Evolutionary conservation across 2,113 vertebrate genomes (phyloP), one percentile per base, ranked within the genome.

Genomic region (Thalassoma bifasciatum): DNA sequence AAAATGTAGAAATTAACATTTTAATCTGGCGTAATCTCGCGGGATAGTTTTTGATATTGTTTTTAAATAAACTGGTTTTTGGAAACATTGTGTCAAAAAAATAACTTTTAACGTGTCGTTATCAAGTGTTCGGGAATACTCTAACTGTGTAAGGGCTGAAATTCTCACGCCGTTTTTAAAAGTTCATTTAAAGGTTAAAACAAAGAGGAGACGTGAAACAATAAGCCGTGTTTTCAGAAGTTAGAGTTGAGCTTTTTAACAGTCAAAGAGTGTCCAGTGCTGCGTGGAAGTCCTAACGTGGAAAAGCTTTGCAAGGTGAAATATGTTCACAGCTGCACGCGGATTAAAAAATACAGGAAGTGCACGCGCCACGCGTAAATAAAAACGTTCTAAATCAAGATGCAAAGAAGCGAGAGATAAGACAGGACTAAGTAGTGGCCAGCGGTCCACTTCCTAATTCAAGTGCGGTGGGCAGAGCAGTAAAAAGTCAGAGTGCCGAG

Each of bases 401-500:
- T 58, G 51, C 54, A 44, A 67, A 34, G 58, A 67, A 34, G 58
- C 53, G 50, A 50, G 0, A 14, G n/a, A 42, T 14, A 75, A 66
- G 19, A 22, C 30, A 3, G 22, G 49, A 38, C 51, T 53, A 89
- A 86, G 58, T 82, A 77, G 52, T 26, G 68, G 17, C 46, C 74
- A 42, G 63, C 17, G 58, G 70, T 72, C 50, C 72, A 78, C 88
- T 88, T 84, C 75, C 53, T 62, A 88, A 81, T 51, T 64, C 69
- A 75, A 64, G 52, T 14, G 77, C 38, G 24, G 30, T 10, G 79
- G 56, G 79, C 50, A 72, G 44, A 53, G 62, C 71, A 75, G 84
- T 71, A 36, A 42, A 46, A 60, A 80, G 65, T 79, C 59, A 72
- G 57, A 60, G 42, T 53, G 72, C 58, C 54, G 71, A 60, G 61